Conservation (phyloP, 2,888 invertebrate genomes). For the Hofmannophila pseudospretella region DNA sequence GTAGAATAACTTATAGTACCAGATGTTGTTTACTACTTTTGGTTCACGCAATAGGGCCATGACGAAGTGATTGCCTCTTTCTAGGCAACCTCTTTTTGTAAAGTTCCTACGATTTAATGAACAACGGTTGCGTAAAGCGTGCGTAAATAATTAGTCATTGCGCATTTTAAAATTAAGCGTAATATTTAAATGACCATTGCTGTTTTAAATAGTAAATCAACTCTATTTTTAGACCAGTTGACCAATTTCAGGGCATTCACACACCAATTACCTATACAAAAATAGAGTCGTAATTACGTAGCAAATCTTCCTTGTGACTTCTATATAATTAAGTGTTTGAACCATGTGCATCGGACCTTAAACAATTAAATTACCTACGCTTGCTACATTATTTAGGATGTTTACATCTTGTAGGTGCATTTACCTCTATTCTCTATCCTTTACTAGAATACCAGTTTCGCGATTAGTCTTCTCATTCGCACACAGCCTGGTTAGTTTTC, state of each 20-base stretch:
- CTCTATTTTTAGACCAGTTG: too few species aligned
- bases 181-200: too few species aligned
- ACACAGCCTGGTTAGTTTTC: slow-evolving; percentile 5
- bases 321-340: too few species aligned
- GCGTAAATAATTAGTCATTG: slow-evolving; percentile 9
- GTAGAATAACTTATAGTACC: slow-evolving; percentile 42
- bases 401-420: slow-evolving; percentile 9
- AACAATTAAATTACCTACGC: slow-evolving; percentile 8
- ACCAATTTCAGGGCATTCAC: too few species aligned
- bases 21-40: slow-evolving; percentile 39
- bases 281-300: too few species aligned
- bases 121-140: slow-evolving; percentile 11
- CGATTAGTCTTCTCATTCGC: slow-evolving; percentile 7
- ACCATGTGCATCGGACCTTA: too few species aligned
- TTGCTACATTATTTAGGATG: slow-evolving; percentile 11
- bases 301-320: too few species aligned
- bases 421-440: slow-evolving; percentile 9
- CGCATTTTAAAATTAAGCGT: background rate
- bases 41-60: slow-evolving; percentile 32
- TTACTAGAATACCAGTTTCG: slow-evolving; percentile 3
- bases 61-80: slow-evolving; percentile 30
- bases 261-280: too few species aligned
- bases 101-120: slow-evolving; percentile 9
- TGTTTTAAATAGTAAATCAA: too few species aligned
- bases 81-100: slow-evolving; percentile 6